phyloP scores from a whole-genome alignment of 2,113 vertebrate species.

The Labeo catla region DNA sequence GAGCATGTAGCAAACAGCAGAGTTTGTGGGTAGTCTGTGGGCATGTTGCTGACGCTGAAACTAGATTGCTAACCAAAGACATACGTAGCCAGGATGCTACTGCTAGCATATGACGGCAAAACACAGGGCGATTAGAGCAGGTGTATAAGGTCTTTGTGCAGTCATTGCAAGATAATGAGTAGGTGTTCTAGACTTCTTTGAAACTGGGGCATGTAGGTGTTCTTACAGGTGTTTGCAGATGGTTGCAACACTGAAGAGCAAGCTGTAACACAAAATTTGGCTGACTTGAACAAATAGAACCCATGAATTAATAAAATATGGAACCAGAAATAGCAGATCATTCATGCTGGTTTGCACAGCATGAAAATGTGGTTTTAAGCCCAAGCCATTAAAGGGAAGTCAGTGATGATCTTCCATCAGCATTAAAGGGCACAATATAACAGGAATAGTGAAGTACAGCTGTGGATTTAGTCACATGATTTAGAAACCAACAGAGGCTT shows the following conservation, averaged over 20 bases:
- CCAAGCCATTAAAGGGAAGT: conserved; percentile 61
- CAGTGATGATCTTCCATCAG: conserved; percentile 38
- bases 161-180: background rate
- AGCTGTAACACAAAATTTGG: background rate
- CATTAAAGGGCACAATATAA: conserved; percentile 60
- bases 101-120: background rate
- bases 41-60: background rate
- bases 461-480: conserved; percentile 24
- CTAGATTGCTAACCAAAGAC: background rate
- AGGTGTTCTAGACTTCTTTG: background rate
- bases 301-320: background rate
- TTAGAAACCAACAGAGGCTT: background rate
- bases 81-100: background rate
- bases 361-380: background rate
- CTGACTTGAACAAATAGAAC: background rate
- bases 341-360: background rate
- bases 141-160: background rate
- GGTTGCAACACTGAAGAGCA: background rate
- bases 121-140: background rate
- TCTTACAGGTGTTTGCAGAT: background rate
- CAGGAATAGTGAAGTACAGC: conserved; percentile 56
- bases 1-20: background rate
- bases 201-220: background rate
- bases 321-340: background rate
- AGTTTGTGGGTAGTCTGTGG: conserved; percentile 13